Base-by-base conservation (phyloP, 2,113 vertebrate species). In the Alligator sinensis region DNA sequence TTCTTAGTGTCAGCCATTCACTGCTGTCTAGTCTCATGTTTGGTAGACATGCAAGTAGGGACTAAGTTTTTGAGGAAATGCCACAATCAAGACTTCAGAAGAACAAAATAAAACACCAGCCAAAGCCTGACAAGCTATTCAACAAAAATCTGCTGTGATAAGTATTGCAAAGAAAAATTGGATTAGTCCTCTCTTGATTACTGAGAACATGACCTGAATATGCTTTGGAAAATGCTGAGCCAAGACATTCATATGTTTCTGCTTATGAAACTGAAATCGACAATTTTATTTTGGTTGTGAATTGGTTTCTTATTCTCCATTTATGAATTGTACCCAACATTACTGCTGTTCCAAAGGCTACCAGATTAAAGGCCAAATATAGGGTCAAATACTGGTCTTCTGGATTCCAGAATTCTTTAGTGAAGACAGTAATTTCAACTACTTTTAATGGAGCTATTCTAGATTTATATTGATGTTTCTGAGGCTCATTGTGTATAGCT, bases 111-210 rank as follows among this genome's bases (percentile, higher is more conserved):
- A 75, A 59, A 82, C 82, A 81, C 87, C 64, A 80, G 61, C 64
- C 47, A 84, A 86, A 60, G 24, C 80, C 72, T 93, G 82, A 88
- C 87, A 92, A 93, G 66, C 59, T 86, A 1, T 82, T 93, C 77
- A 75, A 57, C 78, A 93, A 95, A 94, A 94, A 94, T 92, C 62
- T 91, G 94, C 95, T 88, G 87, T 77, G 64, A 94, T 91, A 70
- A 6, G 96, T 96, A 88, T 89, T 95, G 96, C 28, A 92, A 92
- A 96, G 85, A 93, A 92, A 93, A 93, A 91, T 75, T 76, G 95
- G 94, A 97, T 97, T 94, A 89, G 75, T 30, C 92, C 77, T 92
- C 70, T 89, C 85, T 82, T 96, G 92, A 95, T 94, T 93, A 82
- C 87, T 88, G 80, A 27, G 55, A 94, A 89, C 82, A 77, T 84